A percentile compares a stretch with the other conserved stretches of the same genome.
Conservation (phyloP, 2,797 vertebrate species). For the Heliangelus exortis region DNA sequence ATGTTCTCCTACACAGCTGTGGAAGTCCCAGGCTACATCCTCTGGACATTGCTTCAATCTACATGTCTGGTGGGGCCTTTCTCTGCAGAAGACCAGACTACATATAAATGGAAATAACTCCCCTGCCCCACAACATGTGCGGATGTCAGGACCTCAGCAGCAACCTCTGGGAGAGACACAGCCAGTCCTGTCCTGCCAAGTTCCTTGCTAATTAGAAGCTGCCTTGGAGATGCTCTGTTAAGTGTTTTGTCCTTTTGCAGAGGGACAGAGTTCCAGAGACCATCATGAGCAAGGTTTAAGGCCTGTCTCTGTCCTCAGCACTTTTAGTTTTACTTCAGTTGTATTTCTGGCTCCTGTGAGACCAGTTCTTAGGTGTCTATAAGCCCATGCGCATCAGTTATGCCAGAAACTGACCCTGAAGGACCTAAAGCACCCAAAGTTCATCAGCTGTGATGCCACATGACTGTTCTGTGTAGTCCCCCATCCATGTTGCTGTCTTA, state of each 20-base stretch:
- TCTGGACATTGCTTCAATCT: neutral
- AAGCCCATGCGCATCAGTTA: neutral
- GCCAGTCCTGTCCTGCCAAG: neutral
- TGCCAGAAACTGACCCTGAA: neutral
- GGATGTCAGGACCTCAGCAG: neutral
- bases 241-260: neutral
- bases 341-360: neutral
- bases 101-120: neutral
- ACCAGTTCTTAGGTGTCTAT: neutral
- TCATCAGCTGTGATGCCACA: neutral
- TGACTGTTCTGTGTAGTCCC: neutral
- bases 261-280: neutral
- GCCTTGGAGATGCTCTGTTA: neutral
- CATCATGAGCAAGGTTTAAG: neutral
- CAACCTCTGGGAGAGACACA: neutral
- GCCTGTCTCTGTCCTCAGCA: neutral
- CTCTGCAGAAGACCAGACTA: neutral
- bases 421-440: neutral
- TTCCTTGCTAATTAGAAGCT: neutral
- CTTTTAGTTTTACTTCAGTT: neutral
- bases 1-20: neutral
- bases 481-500: fast-evolving
- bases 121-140: fast-evolving
- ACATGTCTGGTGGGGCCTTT: neutral
- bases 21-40: neutral